These are phyloP conservation scores for Sicus ferrugineus DNA, from an alignment of 2,888 invertebrate genomes.

Conservation along the genomic window DNA sequence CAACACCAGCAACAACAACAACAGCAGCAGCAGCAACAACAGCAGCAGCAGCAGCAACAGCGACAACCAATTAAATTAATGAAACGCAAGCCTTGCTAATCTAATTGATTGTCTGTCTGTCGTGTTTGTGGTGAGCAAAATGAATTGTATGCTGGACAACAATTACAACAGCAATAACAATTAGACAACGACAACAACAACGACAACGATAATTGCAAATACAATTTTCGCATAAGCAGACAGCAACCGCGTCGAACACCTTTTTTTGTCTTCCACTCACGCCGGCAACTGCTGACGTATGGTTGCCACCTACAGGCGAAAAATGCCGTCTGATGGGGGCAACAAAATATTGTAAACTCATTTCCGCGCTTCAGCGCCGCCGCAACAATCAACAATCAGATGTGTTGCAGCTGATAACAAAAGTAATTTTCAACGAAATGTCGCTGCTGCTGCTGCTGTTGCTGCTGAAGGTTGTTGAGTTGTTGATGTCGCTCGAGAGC, in stretches of 20 bases:
- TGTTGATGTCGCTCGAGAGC: not conserved
- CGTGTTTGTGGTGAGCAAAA: no score
- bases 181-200: conserved; percentile 11
- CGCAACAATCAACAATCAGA: no score
- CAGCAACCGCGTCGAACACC: conserved; percentile 17
- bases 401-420: not conserved
- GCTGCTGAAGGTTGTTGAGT: conserved; percentile 1
- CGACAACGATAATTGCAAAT: not conserved
- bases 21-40: not conserved
- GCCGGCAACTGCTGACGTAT: not conserved
- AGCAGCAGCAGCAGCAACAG: not conserved
- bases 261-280: not conserved
- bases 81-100: not conserved
- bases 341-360: not conserved
- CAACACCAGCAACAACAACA: not conserved
- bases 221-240: not conserved
- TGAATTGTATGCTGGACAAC: conserved; percentile 8
- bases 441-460: not conserved
- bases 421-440: not conserved
- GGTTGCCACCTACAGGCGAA: conserved; percentile 19
- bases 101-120: no score
- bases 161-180: conserved; percentile 20
- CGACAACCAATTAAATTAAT: conserved; percentile 1
- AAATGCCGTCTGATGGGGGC: no score
- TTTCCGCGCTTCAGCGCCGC: not conserved